A percentile compares a stretch with the other conserved stretches of the same genome.
These are phyloP conservation scores for Triplophysa rosa DNA, from an alignment of 2,113 vertebrate genomes.

Conservation along the genomic window DNA sequence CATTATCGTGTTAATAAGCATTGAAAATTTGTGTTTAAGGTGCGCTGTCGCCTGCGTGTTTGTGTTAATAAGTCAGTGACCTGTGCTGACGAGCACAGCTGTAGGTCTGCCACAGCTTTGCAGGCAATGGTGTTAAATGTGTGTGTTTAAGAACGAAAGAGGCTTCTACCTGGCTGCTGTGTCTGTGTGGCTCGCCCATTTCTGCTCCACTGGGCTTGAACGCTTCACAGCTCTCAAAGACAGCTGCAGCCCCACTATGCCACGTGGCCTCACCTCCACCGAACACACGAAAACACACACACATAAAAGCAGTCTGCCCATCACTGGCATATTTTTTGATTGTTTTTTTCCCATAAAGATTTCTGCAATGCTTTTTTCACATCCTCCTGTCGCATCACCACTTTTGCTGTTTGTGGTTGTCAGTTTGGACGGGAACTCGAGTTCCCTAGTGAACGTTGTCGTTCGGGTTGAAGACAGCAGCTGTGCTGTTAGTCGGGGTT, in stretches of 20 bases:
- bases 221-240: conserved; percentile 76
- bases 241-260: conserved; percentile 74
- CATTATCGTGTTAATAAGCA: conserved; percentile 58
- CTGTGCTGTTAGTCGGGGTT: conserved; percentile 2
- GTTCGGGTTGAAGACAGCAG: conserved; percentile 59
- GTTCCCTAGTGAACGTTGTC: background rate
- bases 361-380: conserved; percentile 1
- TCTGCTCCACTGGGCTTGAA: conserved; percentile 76
- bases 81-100: conserved; percentile 78
- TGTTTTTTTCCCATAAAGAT: conserved; percentile 3
- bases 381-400: background rate
- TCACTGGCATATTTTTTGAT: conserved; percentile 27
- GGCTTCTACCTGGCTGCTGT: conserved; percentile 51
- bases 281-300: conserved; percentile 62
- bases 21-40: conserved; percentile 35
- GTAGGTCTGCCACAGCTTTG: conserved; percentile 63
- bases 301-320: conserved; percentile 30
- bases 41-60: conserved; percentile 56
- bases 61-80: conserved; percentile 77
- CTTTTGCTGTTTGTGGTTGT: background rate
- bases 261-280: conserved; percentile 70
- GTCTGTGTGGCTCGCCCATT: conserved; percentile 59
- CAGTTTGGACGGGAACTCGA: background rate
- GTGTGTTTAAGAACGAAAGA: conserved; percentile 47
- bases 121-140: conserved; percentile 67